These are phyloP conservation scores for Mastomys natalensis DNA, from an alignment of 2,113 vertebrate genomes.

Conservation along the genomic window DNA sequence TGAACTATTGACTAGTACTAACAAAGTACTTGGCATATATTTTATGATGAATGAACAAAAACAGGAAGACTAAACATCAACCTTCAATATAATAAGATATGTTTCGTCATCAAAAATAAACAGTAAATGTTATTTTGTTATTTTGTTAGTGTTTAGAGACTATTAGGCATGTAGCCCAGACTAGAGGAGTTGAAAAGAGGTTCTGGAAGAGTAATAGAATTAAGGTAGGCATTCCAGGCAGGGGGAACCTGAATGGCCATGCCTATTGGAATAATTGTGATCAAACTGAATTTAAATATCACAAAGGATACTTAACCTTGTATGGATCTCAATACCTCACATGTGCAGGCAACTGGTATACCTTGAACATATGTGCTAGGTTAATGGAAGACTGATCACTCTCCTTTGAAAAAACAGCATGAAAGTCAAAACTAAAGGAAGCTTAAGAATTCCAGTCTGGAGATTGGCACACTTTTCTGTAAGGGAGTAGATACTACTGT, in stretches of 20 bases:
- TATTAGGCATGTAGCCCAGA: neutral
- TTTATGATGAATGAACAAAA: neutral
- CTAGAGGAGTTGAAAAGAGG: neutral
- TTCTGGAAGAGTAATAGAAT: neutral
- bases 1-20: neutral
- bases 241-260: neutral
- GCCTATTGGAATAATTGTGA: neutral
- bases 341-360: neutral
- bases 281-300: neutral
- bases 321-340: neutral
- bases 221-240: neutral
- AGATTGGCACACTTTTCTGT: neutral
- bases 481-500: neutral
- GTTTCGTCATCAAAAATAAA: neutral
- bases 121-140: neutral
- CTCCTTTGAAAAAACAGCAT: neutral
- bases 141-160: neutral
- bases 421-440: slow-evolving; percentile 11
- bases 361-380: neutral
- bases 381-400: neutral
- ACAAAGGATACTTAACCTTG: neutral
- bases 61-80: neutral
- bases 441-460: neutral
- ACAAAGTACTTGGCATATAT: neutral
- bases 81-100: neutral